These are phyloP conservation scores for Zaprionus inermis DNA, from an alignment of 1,140 invertebrate genomes.

Conservation along the genomic window DNA sequence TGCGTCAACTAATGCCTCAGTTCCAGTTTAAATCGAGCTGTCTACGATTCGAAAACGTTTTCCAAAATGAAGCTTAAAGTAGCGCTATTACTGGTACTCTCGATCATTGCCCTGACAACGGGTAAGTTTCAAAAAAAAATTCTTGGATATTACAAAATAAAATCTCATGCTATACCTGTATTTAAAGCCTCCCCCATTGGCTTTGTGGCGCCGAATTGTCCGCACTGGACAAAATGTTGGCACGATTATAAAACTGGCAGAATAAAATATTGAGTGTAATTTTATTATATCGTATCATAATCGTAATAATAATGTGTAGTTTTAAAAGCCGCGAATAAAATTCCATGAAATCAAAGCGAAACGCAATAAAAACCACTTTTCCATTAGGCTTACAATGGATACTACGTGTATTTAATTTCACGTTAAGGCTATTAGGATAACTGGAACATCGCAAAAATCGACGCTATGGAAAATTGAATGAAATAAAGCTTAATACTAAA, in stretches of 20 bases:
- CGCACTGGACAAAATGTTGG: constrained; percentile 41
- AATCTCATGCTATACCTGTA: neutral
- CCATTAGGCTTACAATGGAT: constrained; percentile 51
- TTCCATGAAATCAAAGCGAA: constrained; percentile 11
- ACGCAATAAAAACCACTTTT: constrained; percentile 38
- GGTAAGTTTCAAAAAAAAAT: constrained; percentile 36
- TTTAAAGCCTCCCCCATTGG: constrained; percentile 10
- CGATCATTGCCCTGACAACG: constrained; percentile 15
- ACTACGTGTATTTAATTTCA: constrained; percentile 19
- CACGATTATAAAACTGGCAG: constrained; percentile 35
- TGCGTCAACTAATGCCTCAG: neutral
- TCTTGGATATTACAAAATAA: neutral
- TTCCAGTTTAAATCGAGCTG: constrained; percentile 25
- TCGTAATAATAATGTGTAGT: neutral
- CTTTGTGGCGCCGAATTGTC: constrained; percentile 32
- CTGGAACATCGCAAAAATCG: constrained; percentile 17
- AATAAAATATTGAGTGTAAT: constrained; percentile 24
- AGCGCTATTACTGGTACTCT: constrained; percentile 11
- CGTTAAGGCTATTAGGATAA: constrained; percentile 44
- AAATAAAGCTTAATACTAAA: constrained; percentile 51
- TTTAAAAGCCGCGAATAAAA: neutral
- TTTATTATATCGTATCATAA: neutral
- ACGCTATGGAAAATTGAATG: constrained; percentile 27
- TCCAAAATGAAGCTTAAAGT: constrained; percentile 36
- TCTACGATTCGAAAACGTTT: neutral